Evolutionary conservation across 1,140 invertebrate species (phyloP).

Genomic region (Neodiprion lecontei): DNA sequence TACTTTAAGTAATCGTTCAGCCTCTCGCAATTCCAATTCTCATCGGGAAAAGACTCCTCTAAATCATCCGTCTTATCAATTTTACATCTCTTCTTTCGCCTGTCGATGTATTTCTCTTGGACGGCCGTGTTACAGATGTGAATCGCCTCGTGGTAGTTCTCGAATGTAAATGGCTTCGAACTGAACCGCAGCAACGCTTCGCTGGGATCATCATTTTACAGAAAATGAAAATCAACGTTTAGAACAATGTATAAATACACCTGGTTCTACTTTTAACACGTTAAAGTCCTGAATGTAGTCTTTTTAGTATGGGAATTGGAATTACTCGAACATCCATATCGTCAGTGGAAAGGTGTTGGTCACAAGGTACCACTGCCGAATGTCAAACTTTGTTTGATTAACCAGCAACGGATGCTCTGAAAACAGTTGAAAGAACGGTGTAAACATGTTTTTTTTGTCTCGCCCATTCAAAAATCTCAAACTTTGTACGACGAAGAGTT

Average conservation of each 20-base stretch:
- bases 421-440: slow-evolving; percentile 36
- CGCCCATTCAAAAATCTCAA: slow-evolving; percentile 1
- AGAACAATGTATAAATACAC: not conserved
- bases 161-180: slow-evolving; percentile 83
- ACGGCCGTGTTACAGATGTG: slow-evolving; percentile 93
- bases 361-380: slow-evolving; percentile 88
- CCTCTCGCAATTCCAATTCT: slow-evolving; percentile 86
- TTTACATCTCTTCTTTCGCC: slow-evolving; percentile 36
- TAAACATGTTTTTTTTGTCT: slow-evolving; percentile 4
- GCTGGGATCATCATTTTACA: slow-evolving; percentile 49
- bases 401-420: slow-evolving; percentile 83
- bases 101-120: slow-evolving; percentile 83
- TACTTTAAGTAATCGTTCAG: slow-evolving; percentile 75
- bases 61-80: slow-evolving; percentile 53
- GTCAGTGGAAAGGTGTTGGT: slow-evolving; percentile 82
- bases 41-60: slow-evolving; percentile 71
- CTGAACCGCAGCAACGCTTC: slow-evolving; percentile 90
- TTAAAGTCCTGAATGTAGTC: no score
- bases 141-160: slow-evolving; percentile 86
- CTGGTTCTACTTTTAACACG: slow-evolving; percentile 3
- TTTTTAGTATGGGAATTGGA: not conserved
- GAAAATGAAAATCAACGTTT: not conserved
- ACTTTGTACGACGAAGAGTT: not conserved
- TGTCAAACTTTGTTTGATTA: slow-evolving; percentile 91
- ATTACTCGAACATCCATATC: slow-evolving; percentile 87